Evolutionary conservation across 2,888 invertebrate species (phyloP).

Genomic region (Acrocera orbiculus): DNA sequence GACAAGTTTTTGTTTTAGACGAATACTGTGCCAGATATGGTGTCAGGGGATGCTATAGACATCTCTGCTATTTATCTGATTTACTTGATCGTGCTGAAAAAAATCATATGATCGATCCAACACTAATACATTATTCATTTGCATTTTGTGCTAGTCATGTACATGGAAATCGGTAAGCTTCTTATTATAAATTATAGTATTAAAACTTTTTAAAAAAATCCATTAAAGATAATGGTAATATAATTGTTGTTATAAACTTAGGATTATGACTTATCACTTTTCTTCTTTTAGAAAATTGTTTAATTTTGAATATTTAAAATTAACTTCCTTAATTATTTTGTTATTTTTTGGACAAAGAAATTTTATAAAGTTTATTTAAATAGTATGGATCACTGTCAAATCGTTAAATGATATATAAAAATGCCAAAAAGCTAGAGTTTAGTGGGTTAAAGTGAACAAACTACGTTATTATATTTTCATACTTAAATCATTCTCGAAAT

Average conservation of each 20-base stretch:
- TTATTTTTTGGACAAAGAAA: no score
- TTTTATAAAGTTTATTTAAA: no score
- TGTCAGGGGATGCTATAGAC: conserved; percentile 90
- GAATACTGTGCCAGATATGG: conserved; percentile 97
- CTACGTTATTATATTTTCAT: no score
- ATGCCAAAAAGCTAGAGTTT: no score
- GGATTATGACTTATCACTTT: no score
- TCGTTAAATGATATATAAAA: no score
- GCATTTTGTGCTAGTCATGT: conserved; percentile 99
- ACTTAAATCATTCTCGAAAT: no score
- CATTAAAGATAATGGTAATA: background rate
- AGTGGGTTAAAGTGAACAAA: no score
- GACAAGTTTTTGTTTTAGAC: conserved; percentile 95
- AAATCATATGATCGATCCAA: conserved; percentile 91
- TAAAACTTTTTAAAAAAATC: background rate
- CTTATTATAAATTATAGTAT: background rate
- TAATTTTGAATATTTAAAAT: no score
- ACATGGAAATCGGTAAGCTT: conserved; percentile 83
- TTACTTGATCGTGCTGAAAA: conserved; percentile 89
- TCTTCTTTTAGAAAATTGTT: no score
- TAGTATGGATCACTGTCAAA: no score
- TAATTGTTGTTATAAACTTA: background rate
- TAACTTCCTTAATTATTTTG: no score
- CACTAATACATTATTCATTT: conserved; percentile 96
- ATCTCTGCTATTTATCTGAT: conserved; percentile 90